These are phyloP conservation scores for Nothobranchius furzeri DNA, from an alignment of 2,113 vertebrate species.

Conservation along the genomic window DNA sequence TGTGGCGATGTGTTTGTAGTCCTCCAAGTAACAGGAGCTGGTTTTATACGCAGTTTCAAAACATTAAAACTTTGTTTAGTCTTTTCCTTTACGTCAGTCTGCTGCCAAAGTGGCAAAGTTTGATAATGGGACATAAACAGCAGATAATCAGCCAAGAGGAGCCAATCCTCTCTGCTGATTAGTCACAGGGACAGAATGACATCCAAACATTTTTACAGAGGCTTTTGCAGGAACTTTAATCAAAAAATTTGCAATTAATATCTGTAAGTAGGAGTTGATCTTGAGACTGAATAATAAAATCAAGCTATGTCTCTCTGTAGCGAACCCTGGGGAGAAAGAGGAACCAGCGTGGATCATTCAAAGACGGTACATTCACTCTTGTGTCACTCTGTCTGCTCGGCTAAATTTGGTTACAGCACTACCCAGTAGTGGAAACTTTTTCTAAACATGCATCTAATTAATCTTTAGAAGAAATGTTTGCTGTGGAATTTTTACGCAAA, in stretches of 20 bases:
- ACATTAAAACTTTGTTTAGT: not conserved
- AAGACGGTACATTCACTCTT: conserved; percentile 86
- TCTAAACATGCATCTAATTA: not conserved
- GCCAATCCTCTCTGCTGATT: not conserved
- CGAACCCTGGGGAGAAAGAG: conserved; percentile 83
- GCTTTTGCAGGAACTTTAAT: not conserved
- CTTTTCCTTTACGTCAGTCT: not conserved
- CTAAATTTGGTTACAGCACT: conserved; percentile 16
- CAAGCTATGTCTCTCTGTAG: conserved; percentile 69
- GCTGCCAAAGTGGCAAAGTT: not conserved
- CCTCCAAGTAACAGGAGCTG: too few relatives aligned
- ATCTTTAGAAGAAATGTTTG: not conserved
- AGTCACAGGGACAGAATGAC: conserved; percentile 2
- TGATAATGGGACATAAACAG: not conserved
- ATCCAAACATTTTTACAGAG: conserved; percentile 27
- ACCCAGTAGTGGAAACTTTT: conserved; percentile 32
- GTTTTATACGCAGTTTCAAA: too few relatives aligned
- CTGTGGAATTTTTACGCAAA: not conserved
- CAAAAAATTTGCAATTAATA: not conserved
- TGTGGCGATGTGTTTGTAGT: too few relatives aligned
- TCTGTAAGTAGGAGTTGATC: not conserved
- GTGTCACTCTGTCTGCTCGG: conserved; percentile 41
- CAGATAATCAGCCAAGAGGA: not conserved
- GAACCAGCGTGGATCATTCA: conserved; percentile 90
- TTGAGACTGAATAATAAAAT: too few relatives aligned